Percentiles rank a stretch among this genome's conserved stretches.
Evolutionary conservation across 2,888 invertebrate genomes (phyloP).

Genomic region (Marasmarcha lunaedactyla): DNA sequence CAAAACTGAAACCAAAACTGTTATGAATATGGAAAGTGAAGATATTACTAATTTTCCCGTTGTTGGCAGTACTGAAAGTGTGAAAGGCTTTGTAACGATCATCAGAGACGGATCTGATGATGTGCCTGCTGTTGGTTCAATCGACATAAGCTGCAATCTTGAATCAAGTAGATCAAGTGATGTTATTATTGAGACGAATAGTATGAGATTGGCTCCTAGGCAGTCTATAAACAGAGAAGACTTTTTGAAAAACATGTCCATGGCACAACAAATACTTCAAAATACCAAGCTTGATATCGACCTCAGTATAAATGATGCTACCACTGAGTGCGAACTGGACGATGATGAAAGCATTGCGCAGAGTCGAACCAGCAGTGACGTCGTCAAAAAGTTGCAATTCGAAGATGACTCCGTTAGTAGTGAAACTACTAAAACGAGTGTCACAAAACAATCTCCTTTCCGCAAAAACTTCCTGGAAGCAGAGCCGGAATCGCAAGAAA

Average conservation of each 20-base stretch:
- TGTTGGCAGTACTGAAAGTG: no score
- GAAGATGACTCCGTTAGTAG: slow-evolving; percentile 40
- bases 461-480: slow-evolving; percentile 37
- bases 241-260: slow-evolving; percentile 37
- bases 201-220: no score
- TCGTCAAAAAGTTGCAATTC: slow-evolving; percentile 47
- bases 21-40: no score
- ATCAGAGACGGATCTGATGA: no score
- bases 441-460: slow-evolving; percentile 37
- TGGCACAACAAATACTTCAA: slow-evolving; percentile 37
- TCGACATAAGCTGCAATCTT: no score
- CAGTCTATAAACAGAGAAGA: slow-evolving; percentile 34
- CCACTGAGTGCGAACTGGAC: slow-evolving; percentile 14
- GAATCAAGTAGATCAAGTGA: no score
- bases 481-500: slow-evolving; percentile 28
- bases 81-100: no score
- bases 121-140: no score
- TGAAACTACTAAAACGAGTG: slow-evolving; percentile 14
- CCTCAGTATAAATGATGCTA: neutral
- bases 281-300: slow-evolving; percentile 24
- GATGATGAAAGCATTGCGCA: slow-evolving; percentile 23
- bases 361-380: slow-evolving; percentile 30
- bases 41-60: no score
- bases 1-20: no score
- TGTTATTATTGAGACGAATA: no score